phyloP scores from a whole-genome alignment of 2,888 invertebrate species.

The Cephus sareptanus region DNA sequence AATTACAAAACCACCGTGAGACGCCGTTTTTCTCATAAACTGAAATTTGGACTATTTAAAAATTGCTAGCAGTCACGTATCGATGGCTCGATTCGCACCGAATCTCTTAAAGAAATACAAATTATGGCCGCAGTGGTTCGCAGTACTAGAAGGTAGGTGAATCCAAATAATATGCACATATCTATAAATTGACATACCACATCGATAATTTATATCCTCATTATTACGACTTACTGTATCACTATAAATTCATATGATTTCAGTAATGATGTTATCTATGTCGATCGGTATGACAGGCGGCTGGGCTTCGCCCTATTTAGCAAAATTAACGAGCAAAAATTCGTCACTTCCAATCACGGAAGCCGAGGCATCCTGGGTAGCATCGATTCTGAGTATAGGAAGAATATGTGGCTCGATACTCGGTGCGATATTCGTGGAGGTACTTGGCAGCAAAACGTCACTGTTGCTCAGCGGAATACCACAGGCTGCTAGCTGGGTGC shows the following conservation, averaged over 20 bases:
- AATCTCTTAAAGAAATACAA: neutral
- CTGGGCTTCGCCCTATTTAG: constrained; percentile 53
- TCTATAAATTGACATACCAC: neutral
- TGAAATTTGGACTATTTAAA: neutral
- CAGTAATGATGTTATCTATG: constrained; percentile 42
- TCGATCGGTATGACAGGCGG: constrained; percentile 42
- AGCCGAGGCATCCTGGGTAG: constrained; percentile 52
- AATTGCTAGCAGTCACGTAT: neutral
- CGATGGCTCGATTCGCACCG: neutral
- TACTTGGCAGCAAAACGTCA: constrained; percentile 45
- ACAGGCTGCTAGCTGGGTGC: constrained; percentile 39
- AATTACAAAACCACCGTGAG: neutral
- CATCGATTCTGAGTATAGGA: constrained; percentile 47
- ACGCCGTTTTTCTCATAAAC: neutral
- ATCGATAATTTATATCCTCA: neutral
- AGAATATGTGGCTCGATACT: constrained; percentile 43
- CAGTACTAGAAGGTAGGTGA: constrained; percentile 29
- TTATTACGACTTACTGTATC: neutral
- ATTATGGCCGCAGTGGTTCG: constrained; percentile 34
- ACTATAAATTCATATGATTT: neutral
- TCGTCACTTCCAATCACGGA: constrained; percentile 38
- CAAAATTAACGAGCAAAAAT: constrained; percentile 32
- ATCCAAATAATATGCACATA: neutral
- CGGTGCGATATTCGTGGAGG: constrained; percentile 37
- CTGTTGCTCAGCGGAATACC: constrained; percentile 38